Conservation (phyloP, 2,797 vertebrate genomes). For the Poecilia gillii region DNA sequence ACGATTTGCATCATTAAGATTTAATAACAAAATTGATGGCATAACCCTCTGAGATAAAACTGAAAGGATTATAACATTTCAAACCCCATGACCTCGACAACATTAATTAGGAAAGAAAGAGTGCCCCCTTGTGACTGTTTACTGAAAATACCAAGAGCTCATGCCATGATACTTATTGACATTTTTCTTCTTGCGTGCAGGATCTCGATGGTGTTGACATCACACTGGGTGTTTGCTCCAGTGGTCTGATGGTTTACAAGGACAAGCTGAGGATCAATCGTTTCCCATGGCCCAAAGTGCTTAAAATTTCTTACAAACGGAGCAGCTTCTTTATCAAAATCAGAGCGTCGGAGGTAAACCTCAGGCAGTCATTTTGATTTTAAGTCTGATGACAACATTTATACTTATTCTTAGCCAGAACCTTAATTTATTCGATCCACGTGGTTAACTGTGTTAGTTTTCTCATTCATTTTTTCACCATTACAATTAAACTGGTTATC, state of each 20-base stretch:
- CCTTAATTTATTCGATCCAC: background rate
- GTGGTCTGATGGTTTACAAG: constrained; percentile 95
- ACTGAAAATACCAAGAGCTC: constrained; percentile 30
- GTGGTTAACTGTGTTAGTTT: background rate
- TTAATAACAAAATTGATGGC: constrained; percentile 68
- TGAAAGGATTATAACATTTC: constrained; percentile 48
- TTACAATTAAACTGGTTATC: background rate
- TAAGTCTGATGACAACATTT: too few relatives aligned
- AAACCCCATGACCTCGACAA: constrained; percentile 52
- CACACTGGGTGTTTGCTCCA: constrained; percentile 92
- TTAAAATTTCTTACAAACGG: constrained; percentile 97
- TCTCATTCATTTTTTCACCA: background rate
- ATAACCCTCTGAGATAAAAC: constrained; percentile 34
- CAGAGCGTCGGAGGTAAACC: constrained; percentile 89
- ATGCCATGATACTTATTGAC: background rate
- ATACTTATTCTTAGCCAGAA: background rate
- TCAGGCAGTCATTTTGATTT: background rate
- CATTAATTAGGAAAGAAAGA: constrained; percentile 18
- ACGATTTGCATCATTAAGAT: constrained; percentile 41
- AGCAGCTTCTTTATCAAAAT: constrained; percentile 98
- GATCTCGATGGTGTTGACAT: constrained; percentile 94
- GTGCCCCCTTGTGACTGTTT: constrained; percentile 64
- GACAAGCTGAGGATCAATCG: constrained; percentile 95
- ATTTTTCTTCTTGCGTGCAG: constrained; percentile 70
- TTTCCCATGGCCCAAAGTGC: constrained; percentile 96